Evolutionary conservation across 2,113 vertebrate genomes (phyloP), one percentile per base, ranked within the genome.

Genomic region (Xenopus laevis): DNA sequence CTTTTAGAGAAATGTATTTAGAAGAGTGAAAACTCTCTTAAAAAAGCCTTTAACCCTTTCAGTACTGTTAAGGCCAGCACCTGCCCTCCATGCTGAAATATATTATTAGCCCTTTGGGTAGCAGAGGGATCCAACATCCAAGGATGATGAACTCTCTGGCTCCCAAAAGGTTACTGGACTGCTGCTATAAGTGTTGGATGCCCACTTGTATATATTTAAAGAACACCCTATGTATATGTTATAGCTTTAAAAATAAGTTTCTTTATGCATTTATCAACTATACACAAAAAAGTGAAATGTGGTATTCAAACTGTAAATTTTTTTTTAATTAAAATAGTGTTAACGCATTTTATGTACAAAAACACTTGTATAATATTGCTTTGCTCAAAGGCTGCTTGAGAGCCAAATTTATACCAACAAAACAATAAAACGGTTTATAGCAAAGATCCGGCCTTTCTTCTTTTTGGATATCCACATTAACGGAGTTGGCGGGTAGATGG

Each of bases 271-370:
- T 82, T 79, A 84, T 86, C 86, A 87, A 84, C 86, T 85, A 82
- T 79, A 90, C 84, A 71, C 71, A 84, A 78, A 78, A 47, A 20
- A 69, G 27, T 46, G 18, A 65, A 65, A 74, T 68, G 73, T 75
- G 64, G 21, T 81, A 80, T 76, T 85, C 71, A 50, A 84, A 85
- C 13, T 85, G 81, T 86, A 86, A 72, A 84, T 85, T 90, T 93
- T 40, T 94, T 93, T 94, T 87, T 27, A 27, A 92, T 93, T 92
- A 91, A 92, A 95, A 88, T 84, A 89, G 86, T 82, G 81, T 79
- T 63, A 87, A 90, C 94, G 83, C 81, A 84, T 81, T 53, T 57
- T 87, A 93, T 93, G 90, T 95, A 94, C 93, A 96, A 87, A 83
- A 87, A 83, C 85, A 79, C 88, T 78, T 87, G 84, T 89, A 82